These are phyloP conservation scores for Ichneumon xanthorius DNA, from an alignment of 2,888 invertebrate species.

Conservation along the genomic window DNA sequence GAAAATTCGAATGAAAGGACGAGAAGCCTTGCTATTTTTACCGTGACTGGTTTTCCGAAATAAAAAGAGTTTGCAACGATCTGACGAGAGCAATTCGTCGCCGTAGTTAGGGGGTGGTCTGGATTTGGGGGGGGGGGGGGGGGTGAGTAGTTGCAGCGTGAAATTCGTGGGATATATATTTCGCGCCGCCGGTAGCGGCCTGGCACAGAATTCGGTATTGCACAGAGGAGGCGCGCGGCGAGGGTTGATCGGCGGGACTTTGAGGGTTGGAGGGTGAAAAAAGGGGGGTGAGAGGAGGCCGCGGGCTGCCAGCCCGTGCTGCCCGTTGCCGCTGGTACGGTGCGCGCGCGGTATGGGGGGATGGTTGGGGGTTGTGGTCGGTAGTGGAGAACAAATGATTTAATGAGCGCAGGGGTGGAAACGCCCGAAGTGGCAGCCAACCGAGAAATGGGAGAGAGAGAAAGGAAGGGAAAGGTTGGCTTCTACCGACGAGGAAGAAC, in stretches of 20 bases:
- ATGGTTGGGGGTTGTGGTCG: conserved; percentile 61
- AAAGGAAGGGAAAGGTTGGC: conserved; percentile 36
- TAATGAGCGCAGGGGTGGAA: conserved; percentile 80
- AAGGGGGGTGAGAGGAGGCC: conserved; percentile 48
- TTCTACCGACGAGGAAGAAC: conserved; percentile 21
- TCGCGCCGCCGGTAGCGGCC: conserved; percentile 36
- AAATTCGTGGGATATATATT: conserved; percentile 62
- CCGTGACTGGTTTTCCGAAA: conserved; percentile 8
- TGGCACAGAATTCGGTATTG: conserved; percentile 34
- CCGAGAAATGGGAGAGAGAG: conserved; percentile 72
- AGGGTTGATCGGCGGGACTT: conserved; percentile 42
- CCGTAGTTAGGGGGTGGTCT: conserved; percentile 4
- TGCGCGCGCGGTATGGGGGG: conserved; percentile 5
- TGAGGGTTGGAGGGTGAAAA: conserved; percentile 11
- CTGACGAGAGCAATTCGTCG: conserved; percentile 54
- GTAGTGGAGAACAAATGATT: conserved; percentile 79
- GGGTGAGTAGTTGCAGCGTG: conserved; percentile 18
- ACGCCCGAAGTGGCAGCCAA: conserved; percentile 78
- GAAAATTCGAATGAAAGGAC: conserved; percentile 52
- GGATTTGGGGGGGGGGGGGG: no score
- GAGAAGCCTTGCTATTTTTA: conserved; percentile 38
- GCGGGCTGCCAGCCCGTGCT: conserved; percentile 51
- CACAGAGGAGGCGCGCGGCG: conserved; percentile 31
- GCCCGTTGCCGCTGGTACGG: conserved; percentile 64
- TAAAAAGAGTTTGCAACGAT: conserved; percentile 41